phyloP scores from a whole-genome alignment of 2,888 invertebrate species.

The Allygus modestus region DNA sequence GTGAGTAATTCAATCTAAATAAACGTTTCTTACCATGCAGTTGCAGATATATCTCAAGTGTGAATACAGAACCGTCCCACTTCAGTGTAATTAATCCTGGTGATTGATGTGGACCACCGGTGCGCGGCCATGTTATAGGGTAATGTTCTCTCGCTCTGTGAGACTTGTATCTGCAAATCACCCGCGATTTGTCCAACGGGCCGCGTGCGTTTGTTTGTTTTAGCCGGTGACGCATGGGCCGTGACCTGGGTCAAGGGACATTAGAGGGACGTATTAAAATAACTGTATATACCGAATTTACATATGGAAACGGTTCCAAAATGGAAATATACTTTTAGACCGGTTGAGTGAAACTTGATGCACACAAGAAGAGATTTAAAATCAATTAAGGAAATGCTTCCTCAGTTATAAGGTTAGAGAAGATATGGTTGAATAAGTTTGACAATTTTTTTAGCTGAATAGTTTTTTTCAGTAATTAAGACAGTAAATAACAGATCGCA shows the following conservation, averaged over 20 bases:
- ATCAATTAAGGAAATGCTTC: too few relatives aligned
- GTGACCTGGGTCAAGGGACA: not conserved
- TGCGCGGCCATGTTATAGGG: not conserved
- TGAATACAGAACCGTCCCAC: not conserved
- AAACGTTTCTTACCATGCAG: too few relatives aligned
- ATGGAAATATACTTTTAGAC: not conserved
- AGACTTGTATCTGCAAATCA: not conserved
- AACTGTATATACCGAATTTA: not conserved
- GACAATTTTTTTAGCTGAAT: too few relatives aligned
- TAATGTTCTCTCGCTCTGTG: not conserved
- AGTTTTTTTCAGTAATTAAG: too few relatives aligned
- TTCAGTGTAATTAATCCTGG: not conserved
- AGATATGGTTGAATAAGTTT: too few relatives aligned
- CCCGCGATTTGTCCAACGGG: not conserved
- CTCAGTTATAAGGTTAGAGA: too few relatives aligned
- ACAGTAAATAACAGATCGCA: too few relatives aligned
- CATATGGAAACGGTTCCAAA: not conserved
- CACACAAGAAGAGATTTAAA: too few relatives aligned
- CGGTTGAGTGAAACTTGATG: too few relatives aligned
- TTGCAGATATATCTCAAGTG: not conserved
- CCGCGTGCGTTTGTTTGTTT: not conserved
- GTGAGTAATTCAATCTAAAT: too few relatives aligned
- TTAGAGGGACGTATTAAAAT: not conserved
- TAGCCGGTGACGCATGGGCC: not conserved
- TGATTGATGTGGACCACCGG: conserved; percentile 6